These are phyloP conservation scores for Rhizomys pruinosus DNA, from an alignment of 2,113 vertebrate species.

Conservation along the genomic window DNA sequence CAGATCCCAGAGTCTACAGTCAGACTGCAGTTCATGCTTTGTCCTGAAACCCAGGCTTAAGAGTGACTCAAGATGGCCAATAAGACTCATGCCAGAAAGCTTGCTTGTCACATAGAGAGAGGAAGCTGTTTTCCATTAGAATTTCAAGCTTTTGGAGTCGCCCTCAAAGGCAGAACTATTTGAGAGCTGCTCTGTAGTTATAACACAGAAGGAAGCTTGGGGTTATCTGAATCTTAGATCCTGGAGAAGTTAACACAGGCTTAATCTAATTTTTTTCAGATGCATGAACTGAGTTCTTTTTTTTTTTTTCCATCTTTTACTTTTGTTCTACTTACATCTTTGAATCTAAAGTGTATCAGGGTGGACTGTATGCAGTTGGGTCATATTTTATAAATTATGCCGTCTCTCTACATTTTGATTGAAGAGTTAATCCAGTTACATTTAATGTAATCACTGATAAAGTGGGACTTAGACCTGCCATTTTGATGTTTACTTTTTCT, in stretches of 20 bases:
- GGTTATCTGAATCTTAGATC: not conserved
- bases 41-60: not conserved
- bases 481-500: too few species aligned
- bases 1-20: not conserved
- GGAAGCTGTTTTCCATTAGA: not conserved
- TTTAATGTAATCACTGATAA: too few species aligned
- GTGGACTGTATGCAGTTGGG: not conserved
- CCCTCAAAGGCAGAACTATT: not conserved
- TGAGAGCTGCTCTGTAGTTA: not conserved
- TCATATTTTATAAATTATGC: too few species aligned
- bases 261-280: not conserved
- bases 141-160: not conserved
- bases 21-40: not conserved
- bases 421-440: too few species aligned
- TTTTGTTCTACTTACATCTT: slow-evolving; percentile 1
- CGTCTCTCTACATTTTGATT: too few species aligned
- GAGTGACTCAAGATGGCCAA: not conserved
- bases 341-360: not conserved
- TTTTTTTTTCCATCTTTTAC: not conserved
- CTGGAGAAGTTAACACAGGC: not conserved
- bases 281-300: not conserved
- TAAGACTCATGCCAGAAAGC: not conserved
- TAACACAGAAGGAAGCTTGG: not conserved
- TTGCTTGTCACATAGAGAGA: not conserved
- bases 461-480: too few species aligned